phyloP scores from a whole-genome alignment of 2,888 invertebrate species.

The Pteria penguin region DNA sequence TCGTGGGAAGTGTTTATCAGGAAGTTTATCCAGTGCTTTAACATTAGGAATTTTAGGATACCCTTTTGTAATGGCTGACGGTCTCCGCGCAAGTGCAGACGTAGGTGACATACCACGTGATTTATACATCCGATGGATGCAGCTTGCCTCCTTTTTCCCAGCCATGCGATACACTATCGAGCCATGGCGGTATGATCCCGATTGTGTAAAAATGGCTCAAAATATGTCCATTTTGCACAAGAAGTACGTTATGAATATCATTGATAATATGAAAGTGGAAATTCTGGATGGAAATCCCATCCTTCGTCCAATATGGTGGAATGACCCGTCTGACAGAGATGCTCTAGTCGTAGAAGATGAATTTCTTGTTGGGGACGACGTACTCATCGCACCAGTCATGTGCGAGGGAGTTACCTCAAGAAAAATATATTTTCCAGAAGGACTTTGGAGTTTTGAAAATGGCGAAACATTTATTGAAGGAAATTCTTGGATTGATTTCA shows the following conservation, averaged over 20 bases:
- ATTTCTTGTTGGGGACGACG: constrained; percentile 67
- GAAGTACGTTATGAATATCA: constrained; percentile 84
- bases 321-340: constrained; percentile 55
- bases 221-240: constrained; percentile 47
- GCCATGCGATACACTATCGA: constrained; percentile 93
- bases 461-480: constrained; percentile 42
- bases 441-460: constrained; percentile 88
- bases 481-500: constrained; percentile 20
- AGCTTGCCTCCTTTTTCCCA: constrained; percentile 92
- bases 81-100: constrained; percentile 82
- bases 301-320: constrained; percentile 72
- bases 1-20: constrained; percentile 85
- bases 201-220: constrained; percentile 62
- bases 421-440: constrained; percentile 69
- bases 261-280: constrained; percentile 86
- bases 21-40: constrained; percentile 89
- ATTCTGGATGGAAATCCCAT: constrained; percentile 84
- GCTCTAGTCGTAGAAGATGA: constrained; percentile 64
- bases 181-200: constrained; percentile 91
- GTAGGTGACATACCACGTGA: constrained; percentile 77
- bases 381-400: constrained; percentile 73
- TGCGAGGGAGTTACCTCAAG: constrained; percentile 59
- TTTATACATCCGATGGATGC: constrained; percentile 88
- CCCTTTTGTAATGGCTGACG: constrained; percentile 93
- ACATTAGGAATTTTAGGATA: constrained; percentile 87